Conservation (phyloP, 2,797 vertebrate species). For the Cottoperca gobio region DNA sequence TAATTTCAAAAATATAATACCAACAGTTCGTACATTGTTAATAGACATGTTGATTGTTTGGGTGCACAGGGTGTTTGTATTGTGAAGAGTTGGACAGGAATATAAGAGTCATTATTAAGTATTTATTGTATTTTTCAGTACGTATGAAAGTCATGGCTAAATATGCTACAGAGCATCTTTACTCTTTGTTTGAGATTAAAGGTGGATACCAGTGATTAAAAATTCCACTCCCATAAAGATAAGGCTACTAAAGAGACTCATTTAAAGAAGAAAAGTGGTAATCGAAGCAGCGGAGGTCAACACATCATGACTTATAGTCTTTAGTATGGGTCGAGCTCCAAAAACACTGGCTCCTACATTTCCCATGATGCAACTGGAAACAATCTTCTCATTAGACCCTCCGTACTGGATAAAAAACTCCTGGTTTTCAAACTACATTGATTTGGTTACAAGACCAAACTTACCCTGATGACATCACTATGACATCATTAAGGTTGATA, state of each 20-base stretch:
- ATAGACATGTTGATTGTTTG: background rate
- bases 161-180: background rate
- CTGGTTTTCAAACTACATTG: background rate
- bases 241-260: background rate
- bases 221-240: background rate
- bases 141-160: background rate
- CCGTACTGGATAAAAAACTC: background rate
- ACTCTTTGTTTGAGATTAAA: background rate
- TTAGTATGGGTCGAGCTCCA: background rate
- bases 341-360: slow-evolving; percentile 9
- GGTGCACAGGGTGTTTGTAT: background rate
- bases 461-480: background rate
- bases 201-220: background rate
- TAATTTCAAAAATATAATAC: background rate
- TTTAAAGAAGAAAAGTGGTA: background rate
- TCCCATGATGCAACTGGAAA: slow-evolving; percentile 13
- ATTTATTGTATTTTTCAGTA: background rate
- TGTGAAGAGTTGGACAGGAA: background rate
- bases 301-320: background rate
- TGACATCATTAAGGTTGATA: slow-evolving; percentile 3
- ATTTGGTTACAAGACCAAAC: background rate
- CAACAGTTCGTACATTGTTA: background rate
- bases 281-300: background rate
- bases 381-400: background rate
- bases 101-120: background rate